Percentiles rank a stretch among this genome's conserved stretches.
These are phyloP conservation scores for Phaenicophaeus curvirostris DNA, from an alignment of 2,797 vertebrate genomes.

Conservation along the genomic window DNA sequence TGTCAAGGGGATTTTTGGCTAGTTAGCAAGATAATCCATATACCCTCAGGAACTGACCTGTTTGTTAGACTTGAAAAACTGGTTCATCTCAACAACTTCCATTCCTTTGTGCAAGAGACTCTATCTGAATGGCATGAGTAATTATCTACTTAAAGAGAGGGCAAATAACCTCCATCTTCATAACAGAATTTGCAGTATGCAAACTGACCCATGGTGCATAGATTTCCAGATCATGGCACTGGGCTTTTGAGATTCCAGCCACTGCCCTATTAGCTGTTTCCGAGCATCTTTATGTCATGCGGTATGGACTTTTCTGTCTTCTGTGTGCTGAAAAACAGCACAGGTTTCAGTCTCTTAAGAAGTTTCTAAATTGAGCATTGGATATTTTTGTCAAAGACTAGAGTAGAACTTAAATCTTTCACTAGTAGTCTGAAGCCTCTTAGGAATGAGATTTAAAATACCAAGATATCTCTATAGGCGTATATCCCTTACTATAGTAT, in stretches of 20 bases:
- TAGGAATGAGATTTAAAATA: slow-evolving; percentile 28
- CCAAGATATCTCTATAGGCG: neutral
- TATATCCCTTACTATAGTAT: neutral
- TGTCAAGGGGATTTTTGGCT: neutral
- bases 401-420: slow-evolving; percentile 19
- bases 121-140: neutral
- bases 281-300: neutral
- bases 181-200: neutral
- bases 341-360: neutral
- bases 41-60: neutral
- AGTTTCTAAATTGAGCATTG: slow-evolving; percentile 29
- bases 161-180: neutral
- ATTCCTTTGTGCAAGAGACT: neutral
- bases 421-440: neutral
- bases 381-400: slow-evolving; percentile 27
- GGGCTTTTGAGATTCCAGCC: neutral
- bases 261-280: neutral
- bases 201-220: neutral
- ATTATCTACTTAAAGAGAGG: neutral
- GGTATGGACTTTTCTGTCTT: neutral
- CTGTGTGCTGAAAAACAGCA: neutral
- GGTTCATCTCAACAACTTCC: neutral
- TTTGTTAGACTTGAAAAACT: slow-evolving; percentile 48
- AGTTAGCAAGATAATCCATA: neutral
- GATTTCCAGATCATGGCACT: neutral